Evolutionary conservation across 2,888 invertebrate genomes (phyloP), one percentile per base, ranked within the genome.

Genomic region (Argyra leucocephala): DNA sequence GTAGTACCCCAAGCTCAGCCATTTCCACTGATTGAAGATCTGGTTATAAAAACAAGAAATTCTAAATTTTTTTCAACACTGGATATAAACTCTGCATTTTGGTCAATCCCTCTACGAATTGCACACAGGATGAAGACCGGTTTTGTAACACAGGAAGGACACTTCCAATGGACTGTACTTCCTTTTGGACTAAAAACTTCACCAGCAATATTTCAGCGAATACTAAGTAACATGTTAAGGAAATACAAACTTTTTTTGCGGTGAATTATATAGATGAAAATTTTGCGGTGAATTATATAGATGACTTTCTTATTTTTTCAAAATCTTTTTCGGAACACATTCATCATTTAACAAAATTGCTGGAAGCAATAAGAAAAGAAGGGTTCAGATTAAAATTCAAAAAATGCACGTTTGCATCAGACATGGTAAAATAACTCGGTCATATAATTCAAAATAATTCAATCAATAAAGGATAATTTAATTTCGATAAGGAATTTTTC

Each of bases 161-260:
- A 71, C 62, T 71, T 67, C 59, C 69, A 71, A 68, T 68, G 70
- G 69, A 70, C 69, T 7, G 68, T 69, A 58, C 48, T 69, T 21
- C 67, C 69, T n/a, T 71, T 68, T 66, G 69, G 69, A 3, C 57
- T 69, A 69, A 63, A 69, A 67, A 68, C 68, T 22, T 63, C 67
- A 22, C 68, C 67, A 31, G 67, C 69, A 62, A 70, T 69, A 24
- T 70, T 69, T 58, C 69, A 71, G 66, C 65, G 69, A 64, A 69
- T 69, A 64, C 37, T 71, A 21, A 67, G 67, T 36, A 69, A 69
- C 26, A 69, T 70, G 7, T 64, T 69, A 48, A 66, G 67, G 63
- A 69, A 69, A 63, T 60, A 69, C 48, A 70, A 69, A 61, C 65
- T 70, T n/a, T 31, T 65, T 69, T 69, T 58, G 26, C 67, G 23